These are phyloP conservation scores for Motacilla alba DNA, from an alignment of 2,113 vertebrate species.

Conservation along the genomic window DNA sequence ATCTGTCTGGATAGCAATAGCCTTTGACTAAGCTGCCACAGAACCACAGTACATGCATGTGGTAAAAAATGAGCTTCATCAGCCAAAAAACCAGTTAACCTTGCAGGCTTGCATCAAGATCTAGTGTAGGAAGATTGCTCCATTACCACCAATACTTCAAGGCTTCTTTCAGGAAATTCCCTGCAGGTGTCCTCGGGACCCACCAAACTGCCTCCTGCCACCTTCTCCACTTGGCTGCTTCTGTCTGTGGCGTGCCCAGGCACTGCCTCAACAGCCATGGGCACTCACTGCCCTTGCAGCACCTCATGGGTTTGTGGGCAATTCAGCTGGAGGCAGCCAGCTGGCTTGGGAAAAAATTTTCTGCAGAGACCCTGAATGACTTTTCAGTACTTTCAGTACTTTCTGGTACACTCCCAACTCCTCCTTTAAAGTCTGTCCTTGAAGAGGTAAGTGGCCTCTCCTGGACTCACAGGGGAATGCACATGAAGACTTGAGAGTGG, in stretches of 20 bases:
- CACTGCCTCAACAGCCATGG: accelerated
- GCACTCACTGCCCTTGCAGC: background rate
- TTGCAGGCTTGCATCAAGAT: background rate
- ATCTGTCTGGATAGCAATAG: background rate
- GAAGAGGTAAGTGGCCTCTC: background rate
- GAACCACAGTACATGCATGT: accelerated
- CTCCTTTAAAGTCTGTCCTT: background rate
- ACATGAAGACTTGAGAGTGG: accelerated
- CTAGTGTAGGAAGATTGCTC: background rate
- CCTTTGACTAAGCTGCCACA: background rate
- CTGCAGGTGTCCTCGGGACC: background rate
- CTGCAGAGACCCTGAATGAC: background rate
- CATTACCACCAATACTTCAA: background rate
- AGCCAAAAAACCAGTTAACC: background rate
- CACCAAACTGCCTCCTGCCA: background rate
- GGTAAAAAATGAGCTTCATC: background rate
- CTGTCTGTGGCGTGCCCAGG: accelerated
- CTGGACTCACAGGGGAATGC: background rate
- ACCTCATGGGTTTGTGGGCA: background rate
- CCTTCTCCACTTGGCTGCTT: background rate
- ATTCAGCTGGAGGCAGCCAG: background rate
- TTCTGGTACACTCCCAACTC: background rate
- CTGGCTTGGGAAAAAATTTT: background rate
- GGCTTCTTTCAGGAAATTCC: background rate
- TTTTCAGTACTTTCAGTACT: background rate